phyloP scores from a whole-genome alignment of 2,113 vertebrate genomes.

The Ciconia maguari region DNA sequence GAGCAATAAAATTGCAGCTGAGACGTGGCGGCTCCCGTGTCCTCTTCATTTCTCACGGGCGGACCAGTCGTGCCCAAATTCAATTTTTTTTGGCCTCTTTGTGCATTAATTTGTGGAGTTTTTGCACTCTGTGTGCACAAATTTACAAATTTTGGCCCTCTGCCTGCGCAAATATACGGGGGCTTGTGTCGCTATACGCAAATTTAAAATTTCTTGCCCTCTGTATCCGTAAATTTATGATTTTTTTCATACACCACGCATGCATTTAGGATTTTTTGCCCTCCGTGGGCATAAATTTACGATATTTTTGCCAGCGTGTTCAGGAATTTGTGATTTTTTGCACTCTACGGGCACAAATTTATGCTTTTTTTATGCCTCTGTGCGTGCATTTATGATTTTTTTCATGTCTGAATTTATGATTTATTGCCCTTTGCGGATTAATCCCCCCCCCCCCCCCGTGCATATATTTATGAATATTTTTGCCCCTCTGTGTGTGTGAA shows the following conservation, averaged over 20 bases:
- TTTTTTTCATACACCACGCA: too few relatives aligned
- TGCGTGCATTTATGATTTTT: not conserved
- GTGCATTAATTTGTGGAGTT: not conserved
- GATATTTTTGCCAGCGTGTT: too few relatives aligned
- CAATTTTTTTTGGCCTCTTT: not conserved
- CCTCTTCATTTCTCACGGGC: not conserved
- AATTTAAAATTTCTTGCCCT: not conserved
- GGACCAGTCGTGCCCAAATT: not conserved
- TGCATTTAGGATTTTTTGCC: not conserved
- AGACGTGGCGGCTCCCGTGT: not conserved
- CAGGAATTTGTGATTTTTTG: not conserved
- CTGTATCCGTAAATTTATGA: not conserved
- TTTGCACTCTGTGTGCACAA: rapidly evolving
- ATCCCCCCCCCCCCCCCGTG: not conserved
- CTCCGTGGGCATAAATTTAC: not conserved
- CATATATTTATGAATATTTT: not conserved
- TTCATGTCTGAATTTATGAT: too few relatives aligned
- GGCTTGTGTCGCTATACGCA: not conserved
- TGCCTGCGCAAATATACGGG: not conserved
- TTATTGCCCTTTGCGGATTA: too few relatives aligned
- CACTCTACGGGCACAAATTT: too few relatives aligned
- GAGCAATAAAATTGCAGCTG: not conserved
- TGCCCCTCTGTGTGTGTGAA: not conserved
- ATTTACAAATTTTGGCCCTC: not conserved
- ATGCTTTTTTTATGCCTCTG: too few relatives aligned